Evolutionary conservation across 1,140 invertebrate species (phyloP).

Genomic region (Heliconius hermathena): DNA sequence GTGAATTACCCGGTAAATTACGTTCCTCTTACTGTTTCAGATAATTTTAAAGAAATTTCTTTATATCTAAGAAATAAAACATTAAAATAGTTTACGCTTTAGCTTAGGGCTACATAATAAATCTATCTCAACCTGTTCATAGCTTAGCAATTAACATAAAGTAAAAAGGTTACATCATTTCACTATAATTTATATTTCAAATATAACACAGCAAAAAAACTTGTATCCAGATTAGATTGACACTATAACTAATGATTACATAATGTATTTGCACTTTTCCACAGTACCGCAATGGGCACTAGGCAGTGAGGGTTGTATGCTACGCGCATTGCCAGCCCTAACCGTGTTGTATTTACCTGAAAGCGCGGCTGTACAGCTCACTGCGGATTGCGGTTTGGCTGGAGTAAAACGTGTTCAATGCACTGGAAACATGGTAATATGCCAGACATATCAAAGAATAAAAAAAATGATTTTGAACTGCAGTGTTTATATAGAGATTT

Average conservation of each 20-base stretch:
- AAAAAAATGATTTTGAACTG: background rate
- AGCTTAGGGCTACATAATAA: too few species aligned
- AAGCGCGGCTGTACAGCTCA: slow-evolving; percentile 91
- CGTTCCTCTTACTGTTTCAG: background rate
- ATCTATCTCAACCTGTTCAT: too few species aligned
- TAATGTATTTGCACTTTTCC: background rate
- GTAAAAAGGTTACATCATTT: too few species aligned
- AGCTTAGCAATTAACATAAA: too few species aligned
- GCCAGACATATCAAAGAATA: slow-evolving; percentile 5
- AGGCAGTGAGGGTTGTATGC: slow-evolving; percentile 83
- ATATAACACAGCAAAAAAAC: background rate
- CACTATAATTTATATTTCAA: too few species aligned
- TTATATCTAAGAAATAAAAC: too few species aligned
- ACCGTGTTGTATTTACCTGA: slow-evolving; percentile 88
- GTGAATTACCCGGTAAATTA: slow-evolving; percentile 85
- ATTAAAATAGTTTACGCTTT: background rate
- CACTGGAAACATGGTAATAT: slow-evolving; percentile 85
- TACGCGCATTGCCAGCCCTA: slow-evolving; percentile 86
- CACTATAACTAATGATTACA: background rate
- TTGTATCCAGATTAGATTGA: background rate
- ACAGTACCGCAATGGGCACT: slow-evolving; percentile 87
- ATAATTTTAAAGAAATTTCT: too few species aligned
- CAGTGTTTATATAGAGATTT: slow-evolving; percentile 6
- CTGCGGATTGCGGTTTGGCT: slow-evolving; percentile 93
- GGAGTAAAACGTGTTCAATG: slow-evolving; percentile 88